phyloP scores from a whole-genome alignment of 2,888 invertebrate genomes.

The Apodemia zela region DNA sequence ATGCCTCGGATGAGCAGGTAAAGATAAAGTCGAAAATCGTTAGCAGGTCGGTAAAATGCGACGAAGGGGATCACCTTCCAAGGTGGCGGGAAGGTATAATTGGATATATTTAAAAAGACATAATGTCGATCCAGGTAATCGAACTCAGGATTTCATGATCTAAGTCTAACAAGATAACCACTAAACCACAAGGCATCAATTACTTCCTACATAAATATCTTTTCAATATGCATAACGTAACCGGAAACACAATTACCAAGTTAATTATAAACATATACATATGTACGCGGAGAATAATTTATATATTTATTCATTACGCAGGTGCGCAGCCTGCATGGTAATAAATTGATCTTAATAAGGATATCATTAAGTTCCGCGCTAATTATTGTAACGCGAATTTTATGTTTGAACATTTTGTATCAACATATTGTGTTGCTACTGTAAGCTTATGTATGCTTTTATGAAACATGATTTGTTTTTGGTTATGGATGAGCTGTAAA shows the following conservation, averaged over 20 bases:
- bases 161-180: neutral
- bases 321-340: conserved; percentile 1
- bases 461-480: no score
- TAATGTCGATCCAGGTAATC: no score
- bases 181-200: neutral
- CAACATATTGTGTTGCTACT: no score
- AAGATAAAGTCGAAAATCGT: no score
- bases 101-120: no score
- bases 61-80: no score
- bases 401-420: no score
- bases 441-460: no score
- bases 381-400: neutral
- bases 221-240: neutral
- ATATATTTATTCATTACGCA: conserved; percentile 11
- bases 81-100: no score
- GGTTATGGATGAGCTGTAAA: no score
- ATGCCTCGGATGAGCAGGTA: no score
- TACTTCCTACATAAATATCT: neutral
- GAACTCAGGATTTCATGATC: neutral
- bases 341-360: conserved; percentile 13
- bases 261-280: neutral
- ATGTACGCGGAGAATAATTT: neutral
- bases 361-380: neutral
- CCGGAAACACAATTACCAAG: neutral
- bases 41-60: no score